A percentile compares a stretch with the other conserved stretches of the same genome.
These are phyloP conservation scores for Sebastiscus albofasciatus DNA, from an alignment of 2,797 vertebrate genomes.

Conservation along the genomic window DNA sequence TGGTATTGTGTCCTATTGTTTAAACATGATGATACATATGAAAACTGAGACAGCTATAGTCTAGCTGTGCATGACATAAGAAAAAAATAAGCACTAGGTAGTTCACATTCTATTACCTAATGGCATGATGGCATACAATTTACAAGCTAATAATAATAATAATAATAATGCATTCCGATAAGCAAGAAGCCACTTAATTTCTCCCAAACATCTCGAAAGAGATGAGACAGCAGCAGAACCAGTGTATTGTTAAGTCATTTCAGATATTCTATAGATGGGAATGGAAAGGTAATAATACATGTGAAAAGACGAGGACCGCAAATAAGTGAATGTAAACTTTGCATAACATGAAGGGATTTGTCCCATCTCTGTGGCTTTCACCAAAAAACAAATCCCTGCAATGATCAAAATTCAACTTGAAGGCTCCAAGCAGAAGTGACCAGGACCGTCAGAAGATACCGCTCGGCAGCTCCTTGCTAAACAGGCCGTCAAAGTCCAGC, in stretches of 20 bases:
- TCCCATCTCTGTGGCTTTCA: conserved; percentile 42
- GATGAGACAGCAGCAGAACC: conserved; percentile 40
- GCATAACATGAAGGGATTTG: conserved; percentile 67
- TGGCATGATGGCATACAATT: conserved; percentile 36
- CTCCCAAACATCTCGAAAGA: conserved; percentile 20
- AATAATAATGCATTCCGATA: conserved; percentile 44
- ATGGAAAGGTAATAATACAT: conserved; percentile 41
- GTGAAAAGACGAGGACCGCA: conserved; percentile 48
- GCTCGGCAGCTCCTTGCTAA: conserved; percentile 94
- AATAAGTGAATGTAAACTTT: conserved; percentile 70
- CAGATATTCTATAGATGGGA: conserved; percentile 39
- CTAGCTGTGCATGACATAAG: conserved; percentile 16
- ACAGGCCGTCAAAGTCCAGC: conserved; percentile 97
- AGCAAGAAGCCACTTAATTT: conserved; percentile 26
- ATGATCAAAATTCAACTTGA: conserved; percentile 39
- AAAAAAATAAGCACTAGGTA: conserved; percentile 31
- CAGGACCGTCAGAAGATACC: conserved; percentile 90
- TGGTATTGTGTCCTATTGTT: conserved; percentile 5
- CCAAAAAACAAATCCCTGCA: conserved; percentile 58
- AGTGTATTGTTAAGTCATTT: conserved; percentile 46
- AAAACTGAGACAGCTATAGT: conserved; percentile 19
- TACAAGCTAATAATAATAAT: conserved; percentile 55
- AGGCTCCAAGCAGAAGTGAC: conserved; percentile 32
- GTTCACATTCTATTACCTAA: conserved; percentile 53
- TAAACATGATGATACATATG: conserved; percentile 17